Base-by-base conservation (phyloP, 2,888 invertebrate genomes). In the Clanis bilineata region DNA sequence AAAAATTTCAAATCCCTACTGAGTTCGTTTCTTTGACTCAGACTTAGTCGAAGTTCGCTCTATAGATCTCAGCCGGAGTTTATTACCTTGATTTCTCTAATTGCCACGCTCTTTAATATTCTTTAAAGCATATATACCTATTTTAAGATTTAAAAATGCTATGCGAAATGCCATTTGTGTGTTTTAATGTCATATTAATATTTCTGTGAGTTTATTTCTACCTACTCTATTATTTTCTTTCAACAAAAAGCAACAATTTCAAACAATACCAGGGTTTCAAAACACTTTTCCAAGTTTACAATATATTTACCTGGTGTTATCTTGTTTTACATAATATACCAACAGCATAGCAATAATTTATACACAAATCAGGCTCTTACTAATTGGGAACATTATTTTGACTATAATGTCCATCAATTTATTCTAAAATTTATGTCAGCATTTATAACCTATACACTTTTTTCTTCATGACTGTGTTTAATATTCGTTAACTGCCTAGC, bases 321-420 rank as follows among this genome's bases (percentile, higher is more conserved):
- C 28, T 18, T 51, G 22, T 15, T 21, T 57, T 18, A 41, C 23
- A 39, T 15, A 41, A 23, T 38, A 25, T 47, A 18, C 5, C 4
- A 15, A 32, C 47, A 22, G 12, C 57, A 57, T 54, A 61, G 21
- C 7, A 60, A 45, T 39, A 60, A 59, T 28, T 44, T 44, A 47
- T 47, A 58, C 64, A 62, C 66, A 69, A 66, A 65, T 69, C 63
- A 56, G 36, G 12, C 55, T 25, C 55, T 51, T 44, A 15, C 44
- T 45, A 59, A 59, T 59, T 59, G 56, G 38, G 36, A 25, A 59
- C 44, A 55, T 38, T 23, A 56, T 60, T 59, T 39, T 58, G 5
- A 64, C 65, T 64, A 58, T 39, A 63, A 64, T 66, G 60, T 60
- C 36, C 55, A 56, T 59, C 55, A 56, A 56, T 59, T 47, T 39